These are phyloP conservation scores for Psix sp. DNA, from an alignment of 1,140 invertebrate genomes.

Conservation along the genomic window DNA sequence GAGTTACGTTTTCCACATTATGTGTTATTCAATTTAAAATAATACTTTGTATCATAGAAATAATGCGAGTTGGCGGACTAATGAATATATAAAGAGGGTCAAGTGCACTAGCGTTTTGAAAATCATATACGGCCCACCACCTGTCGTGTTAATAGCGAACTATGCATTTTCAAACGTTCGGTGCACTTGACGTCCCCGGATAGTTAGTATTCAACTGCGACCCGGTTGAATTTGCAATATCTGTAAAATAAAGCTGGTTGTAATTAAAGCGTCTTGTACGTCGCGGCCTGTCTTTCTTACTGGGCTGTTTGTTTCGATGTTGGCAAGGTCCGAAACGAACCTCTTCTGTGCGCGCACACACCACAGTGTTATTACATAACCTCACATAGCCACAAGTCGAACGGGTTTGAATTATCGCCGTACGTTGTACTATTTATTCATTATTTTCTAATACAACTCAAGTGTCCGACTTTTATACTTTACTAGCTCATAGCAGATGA, in stretches of 20 bases:
- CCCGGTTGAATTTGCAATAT: slow-evolving; percentile 54
- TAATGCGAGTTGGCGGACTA: slow-evolving; percentile 47
- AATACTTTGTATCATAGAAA: slow-evolving; percentile 49
- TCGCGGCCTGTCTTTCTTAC: slow-evolving; percentile 48
- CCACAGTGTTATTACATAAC: slow-evolving; percentile 12
- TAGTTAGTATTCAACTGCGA: slow-evolving; percentile 46
- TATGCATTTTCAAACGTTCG: slow-evolving; percentile 43
- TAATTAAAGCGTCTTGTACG: slow-evolving; percentile 43
- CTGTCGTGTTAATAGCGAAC: no score
- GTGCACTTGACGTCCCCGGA: slow-evolving; percentile 26
- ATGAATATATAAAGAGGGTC: slow-evolving; percentile 35
- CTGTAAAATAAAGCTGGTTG: slow-evolving; percentile 52
- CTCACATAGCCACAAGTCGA: slow-evolving; percentile 27
- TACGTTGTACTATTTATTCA: slow-evolving; percentile 43
- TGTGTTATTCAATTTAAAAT: slow-evolving; percentile 49
- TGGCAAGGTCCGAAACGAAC: slow-evolving; percentile 26
- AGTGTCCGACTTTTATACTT: slow-evolving; percentile 29
- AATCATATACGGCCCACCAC: neutral
- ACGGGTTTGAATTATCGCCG: slow-evolving; percentile 19
- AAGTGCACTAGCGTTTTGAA: slow-evolving; percentile 40
- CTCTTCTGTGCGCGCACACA: slow-evolving; percentile 8
- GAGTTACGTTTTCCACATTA: slow-evolving; percentile 56
- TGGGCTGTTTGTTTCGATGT: slow-evolving; percentile 48
- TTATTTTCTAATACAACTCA: slow-evolving; percentile 1
- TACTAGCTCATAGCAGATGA: slow-evolving; percentile 30